A percentile compares a stretch with the other conserved stretches of the same genome.
Conservation (phyloP, 30 jellyfish, hydroid and myxozoan genomes). For the Catostylus mosaicus region DNA sequence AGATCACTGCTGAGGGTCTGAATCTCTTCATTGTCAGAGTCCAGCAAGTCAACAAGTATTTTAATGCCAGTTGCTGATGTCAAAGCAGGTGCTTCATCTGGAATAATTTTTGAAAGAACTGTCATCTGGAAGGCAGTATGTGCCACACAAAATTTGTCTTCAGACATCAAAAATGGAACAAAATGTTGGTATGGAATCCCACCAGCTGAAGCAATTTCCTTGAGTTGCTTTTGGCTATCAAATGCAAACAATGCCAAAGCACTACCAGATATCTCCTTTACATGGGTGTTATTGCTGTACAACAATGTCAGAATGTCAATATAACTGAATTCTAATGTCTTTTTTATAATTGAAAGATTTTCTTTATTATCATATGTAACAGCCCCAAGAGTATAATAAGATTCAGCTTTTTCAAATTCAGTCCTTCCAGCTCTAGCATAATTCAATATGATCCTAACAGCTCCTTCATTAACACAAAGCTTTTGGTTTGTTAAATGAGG, state of each 20-base stretch:
- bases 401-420: slow-evolving; percentile 57
- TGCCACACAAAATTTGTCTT: slow-evolving; percentile 45
- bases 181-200: slow-evolving; percentile 64
- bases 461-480: slow-evolving; percentile 53
- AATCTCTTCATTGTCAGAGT: slow-evolving; percentile 53
- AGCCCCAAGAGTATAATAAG: slow-evolving; percentile 52
- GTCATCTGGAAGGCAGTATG: slow-evolving; percentile 68
- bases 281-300: slow-evolving; percentile 26
- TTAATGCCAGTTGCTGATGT: slow-evolving; percentile 69
- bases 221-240: slow-evolving; percentile 23
- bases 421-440: slow-evolving; percentile 52
- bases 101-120: slow-evolving; percentile 61
- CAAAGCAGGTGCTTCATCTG: slow-evolving; percentile 69
- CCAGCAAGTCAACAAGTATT: slow-evolving; percentile 50
- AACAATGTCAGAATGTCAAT: slow-evolving; percentile 42
- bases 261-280: slow-evolving; percentile 53
- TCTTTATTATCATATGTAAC: slow-evolving; percentile 58
- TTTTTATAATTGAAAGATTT: slow-evolving; percentile 20
- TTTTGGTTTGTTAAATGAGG: slow-evolving; percentile 49
- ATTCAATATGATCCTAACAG: slow-evolving; percentile 31
- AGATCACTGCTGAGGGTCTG: slow-evolving; percentile 43
- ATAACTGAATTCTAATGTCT: slow-evolving; percentile 47
- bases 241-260: slow-evolving; percentile 69
- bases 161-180: slow-evolving; percentile 54
- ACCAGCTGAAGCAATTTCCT: slow-evolving; percentile 50